Conservation (phyloP, 2,888 invertebrate genomes). For the Melieria picta region DNA sequence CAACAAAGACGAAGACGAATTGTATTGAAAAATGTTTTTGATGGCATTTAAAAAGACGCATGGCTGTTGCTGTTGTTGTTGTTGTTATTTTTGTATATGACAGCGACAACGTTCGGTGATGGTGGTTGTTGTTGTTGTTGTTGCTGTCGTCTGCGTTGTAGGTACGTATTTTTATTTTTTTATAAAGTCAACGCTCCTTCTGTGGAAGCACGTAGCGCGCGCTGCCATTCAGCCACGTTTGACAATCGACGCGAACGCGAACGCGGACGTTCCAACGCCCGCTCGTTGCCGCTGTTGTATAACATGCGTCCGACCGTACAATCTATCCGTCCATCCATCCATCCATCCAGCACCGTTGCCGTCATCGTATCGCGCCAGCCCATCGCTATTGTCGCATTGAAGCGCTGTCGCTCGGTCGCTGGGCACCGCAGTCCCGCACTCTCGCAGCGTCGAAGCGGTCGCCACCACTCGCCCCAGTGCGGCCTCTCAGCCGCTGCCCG, state of each 20-base stretch:
- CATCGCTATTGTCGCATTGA: constrained; percentile 3
- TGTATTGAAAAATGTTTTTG: constrained; percentile 56
- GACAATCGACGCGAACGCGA: constrained; percentile 14
- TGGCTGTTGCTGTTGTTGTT: constrained; percentile 9
- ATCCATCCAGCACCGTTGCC: constrained; percentile 29
- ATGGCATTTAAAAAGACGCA: constrained; percentile 31
- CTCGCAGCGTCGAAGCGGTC: not conserved
- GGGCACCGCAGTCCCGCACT: too few species aligned
- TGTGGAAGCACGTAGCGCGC: constrained; percentile 62
- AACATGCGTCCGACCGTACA: not conserved
- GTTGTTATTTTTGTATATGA: constrained; percentile 26
- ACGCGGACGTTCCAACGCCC: not conserved
- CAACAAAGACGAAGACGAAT: constrained; percentile 51
- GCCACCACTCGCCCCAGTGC: constrained; percentile 20
- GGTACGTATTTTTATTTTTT: constrained; percentile 1
- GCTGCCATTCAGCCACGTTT: constrained; percentile 22
- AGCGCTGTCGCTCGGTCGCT: not conserved
- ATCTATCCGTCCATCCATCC: constrained; percentile 25
- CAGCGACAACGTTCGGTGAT: constrained; percentile 15
- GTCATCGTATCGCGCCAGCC: constrained; percentile 21
- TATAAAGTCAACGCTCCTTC: constrained; percentile 64
- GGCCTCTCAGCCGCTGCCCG: constrained; percentile 54
- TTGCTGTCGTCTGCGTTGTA: constrained; percentile 5
- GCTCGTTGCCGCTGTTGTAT: not conserved
- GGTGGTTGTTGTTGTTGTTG: constrained; percentile 21